Evolutionary conservation across 1,140 invertebrate species (phyloP).

Genomic region (Aphis gossypii): DNA sequence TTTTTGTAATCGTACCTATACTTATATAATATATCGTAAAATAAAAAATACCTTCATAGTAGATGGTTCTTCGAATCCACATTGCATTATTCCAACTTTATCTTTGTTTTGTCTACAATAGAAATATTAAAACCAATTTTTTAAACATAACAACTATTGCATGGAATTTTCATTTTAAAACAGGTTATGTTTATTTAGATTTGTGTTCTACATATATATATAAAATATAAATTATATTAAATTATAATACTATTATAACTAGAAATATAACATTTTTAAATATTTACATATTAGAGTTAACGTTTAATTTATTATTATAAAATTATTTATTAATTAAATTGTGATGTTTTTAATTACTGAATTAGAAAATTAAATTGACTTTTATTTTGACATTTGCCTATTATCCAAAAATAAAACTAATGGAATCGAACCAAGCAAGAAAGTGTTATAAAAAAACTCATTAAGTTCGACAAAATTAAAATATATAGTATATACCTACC

Average conservation of each 20-base stretch:
- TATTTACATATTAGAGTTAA: background rate
- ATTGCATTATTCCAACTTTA: conserved; percentile 31
- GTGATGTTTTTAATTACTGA: background rate
- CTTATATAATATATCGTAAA: background rate
- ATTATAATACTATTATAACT: background rate
- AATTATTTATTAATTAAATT: background rate
- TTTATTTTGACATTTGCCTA: background rate
- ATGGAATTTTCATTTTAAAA: background rate
- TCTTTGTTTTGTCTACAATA: background rate
- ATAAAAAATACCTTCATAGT: conserved; percentile 19
- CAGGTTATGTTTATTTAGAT: background rate
- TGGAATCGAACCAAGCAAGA: background rate
- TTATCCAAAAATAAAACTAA: conserved; percentile 24
- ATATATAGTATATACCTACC: too few species aligned
- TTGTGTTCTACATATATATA: background rate
- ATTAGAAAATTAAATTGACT: background rate
- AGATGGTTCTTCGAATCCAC: background rate
- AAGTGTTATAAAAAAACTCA: background rate
- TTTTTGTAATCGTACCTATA: background rate
- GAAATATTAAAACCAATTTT: background rate
- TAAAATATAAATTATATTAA: background rate
- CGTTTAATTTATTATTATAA: background rate
- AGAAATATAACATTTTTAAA: background rate
- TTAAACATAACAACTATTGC: background rate
- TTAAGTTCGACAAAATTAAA: conserved; percentile 4